A percentile compares a stretch with the other conserved stretches of the same genome.
Conservation (phyloP, 2,888 invertebrate species). For the Seladonia tumulorum region DNA sequence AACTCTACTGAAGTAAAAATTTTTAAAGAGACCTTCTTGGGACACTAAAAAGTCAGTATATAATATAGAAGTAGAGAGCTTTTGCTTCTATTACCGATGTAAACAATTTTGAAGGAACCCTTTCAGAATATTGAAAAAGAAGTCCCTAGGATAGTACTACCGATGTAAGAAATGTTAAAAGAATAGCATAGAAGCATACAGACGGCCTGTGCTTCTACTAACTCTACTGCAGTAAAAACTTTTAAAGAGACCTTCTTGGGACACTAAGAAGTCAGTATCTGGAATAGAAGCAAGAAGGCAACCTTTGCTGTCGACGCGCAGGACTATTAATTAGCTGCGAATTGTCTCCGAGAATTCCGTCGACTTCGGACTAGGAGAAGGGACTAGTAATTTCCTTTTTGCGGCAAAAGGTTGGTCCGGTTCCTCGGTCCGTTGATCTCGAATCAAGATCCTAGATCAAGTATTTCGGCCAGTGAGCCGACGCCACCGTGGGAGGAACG, state of each 20-base stretch:
- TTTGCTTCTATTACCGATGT: too few relatives aligned
- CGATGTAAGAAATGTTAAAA: too few relatives aligned
- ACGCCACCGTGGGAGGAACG: not conserved
- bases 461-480: not conserved
- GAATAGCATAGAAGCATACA: too few relatives aligned
- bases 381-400: not conserved
- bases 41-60: too few relatives aligned
- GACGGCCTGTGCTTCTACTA: not conserved
- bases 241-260: not conserved
- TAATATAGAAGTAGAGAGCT: too few relatives aligned
- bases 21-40: too few relatives aligned
- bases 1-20: not conserved
- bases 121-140: not conserved
- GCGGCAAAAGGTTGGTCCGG: not conserved
- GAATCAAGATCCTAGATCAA: not conserved
- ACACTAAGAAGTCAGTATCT: not conserved
- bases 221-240: not conserved
- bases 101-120: too few relatives aligned
- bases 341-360: not conserved
- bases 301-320: too few relatives aligned
- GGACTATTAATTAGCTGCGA: not conserved
- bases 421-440: not conserved
- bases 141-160: too few relatives aligned
- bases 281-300: not conserved
- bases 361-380: not conserved